Evolutionary conservation across 2,113 vertebrate species (phyloP).

Genomic region (Indicator indicator): DNA sequence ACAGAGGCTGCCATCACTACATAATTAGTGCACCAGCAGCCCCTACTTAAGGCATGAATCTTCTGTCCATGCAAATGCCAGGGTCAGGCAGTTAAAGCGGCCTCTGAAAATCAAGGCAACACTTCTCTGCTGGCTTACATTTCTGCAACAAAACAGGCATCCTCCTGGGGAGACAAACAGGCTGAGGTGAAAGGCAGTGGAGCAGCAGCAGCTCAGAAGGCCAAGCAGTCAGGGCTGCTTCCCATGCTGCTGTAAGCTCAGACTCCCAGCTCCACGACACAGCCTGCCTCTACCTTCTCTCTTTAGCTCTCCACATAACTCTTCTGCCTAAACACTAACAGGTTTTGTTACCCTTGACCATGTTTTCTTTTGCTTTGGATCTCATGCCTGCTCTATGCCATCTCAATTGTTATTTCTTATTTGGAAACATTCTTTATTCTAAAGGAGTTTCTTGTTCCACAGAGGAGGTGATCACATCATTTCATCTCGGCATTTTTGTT

Average conservation of each 20-base stretch:
- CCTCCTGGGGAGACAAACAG: neutral
- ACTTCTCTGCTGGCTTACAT: neutral
- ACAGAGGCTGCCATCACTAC: neutral
- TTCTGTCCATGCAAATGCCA: neutral
- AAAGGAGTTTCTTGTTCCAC: neutral
- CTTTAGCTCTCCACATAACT: too few relatives aligned
- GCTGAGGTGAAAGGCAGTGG: neutral
- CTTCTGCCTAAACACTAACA: neutral
- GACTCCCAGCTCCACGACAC: neutral
- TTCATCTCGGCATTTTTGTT: neutral
- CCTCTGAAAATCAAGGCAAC: neutral
- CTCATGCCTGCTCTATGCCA: neutral
- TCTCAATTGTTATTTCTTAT: neutral
- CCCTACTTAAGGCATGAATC: neutral
- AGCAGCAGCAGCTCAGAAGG: neutral
- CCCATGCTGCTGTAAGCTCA: neutral
- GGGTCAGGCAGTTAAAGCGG: neutral
- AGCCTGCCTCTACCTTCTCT: neutral
- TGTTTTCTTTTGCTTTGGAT: neutral
- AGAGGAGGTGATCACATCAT: neutral
- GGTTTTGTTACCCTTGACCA: neutral
- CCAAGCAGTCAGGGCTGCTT: neutral
- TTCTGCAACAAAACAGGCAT: neutral
- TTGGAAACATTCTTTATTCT: neutral
- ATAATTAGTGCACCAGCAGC: conserved; percentile 3